phyloP scores from a whole-genome alignment of 2,888 invertebrate genomes.

The Ellobium chinense region DNA sequence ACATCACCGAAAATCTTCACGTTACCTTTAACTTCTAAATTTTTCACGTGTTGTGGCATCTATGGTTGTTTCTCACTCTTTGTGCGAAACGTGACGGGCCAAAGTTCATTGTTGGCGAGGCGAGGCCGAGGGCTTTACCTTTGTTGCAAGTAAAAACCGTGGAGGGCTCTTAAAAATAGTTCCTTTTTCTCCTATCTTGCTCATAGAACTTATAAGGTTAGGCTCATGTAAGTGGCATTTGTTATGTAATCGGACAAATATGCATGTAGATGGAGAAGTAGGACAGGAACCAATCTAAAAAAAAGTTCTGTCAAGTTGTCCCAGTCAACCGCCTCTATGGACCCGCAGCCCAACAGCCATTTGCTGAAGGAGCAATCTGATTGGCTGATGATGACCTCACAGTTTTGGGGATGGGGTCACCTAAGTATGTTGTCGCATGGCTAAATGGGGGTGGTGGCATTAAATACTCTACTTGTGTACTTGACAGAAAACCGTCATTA shows the following conservation, averaged over 20 bases:
- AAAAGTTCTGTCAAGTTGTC: background rate
- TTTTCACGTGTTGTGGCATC: too few relatives aligned
- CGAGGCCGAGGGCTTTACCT: too few relatives aligned
- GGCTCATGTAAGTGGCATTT: background rate
- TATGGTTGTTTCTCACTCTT: too few relatives aligned
- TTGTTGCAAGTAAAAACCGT: too few relatives aligned
- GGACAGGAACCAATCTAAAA: background rate
- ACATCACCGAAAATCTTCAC: too few relatives aligned
- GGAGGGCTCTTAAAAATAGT: too few relatives aligned
- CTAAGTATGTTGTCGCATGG: slow-evolving; percentile 9
- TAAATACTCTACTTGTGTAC: slow-evolving; percentile 35
- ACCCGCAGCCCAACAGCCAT: slow-evolving; percentile 8
- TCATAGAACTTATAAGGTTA: too few relatives aligned
- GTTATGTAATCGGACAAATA: slow-evolving; percentile 35
- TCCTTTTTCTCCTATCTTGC: too few relatives aligned
- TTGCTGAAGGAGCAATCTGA: slow-evolving; percentile 31
- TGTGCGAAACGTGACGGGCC: too few relatives aligned
- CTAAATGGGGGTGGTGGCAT: slow-evolving; percentile 21
- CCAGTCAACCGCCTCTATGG: background rate
- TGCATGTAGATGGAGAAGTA: background rate
- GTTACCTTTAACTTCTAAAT: too few relatives aligned
- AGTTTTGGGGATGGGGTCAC: slow-evolving; percentile 40
- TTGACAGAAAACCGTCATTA: slow-evolving; percentile 43
- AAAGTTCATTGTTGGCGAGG: too few relatives aligned
- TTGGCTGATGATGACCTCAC: slow-evolving; percentile 52